Evolutionary conservation across 1,140 invertebrate species (phyloP), one percentile per base, ranked within the genome.

Genomic region (Aphis gossypii): DNA sequence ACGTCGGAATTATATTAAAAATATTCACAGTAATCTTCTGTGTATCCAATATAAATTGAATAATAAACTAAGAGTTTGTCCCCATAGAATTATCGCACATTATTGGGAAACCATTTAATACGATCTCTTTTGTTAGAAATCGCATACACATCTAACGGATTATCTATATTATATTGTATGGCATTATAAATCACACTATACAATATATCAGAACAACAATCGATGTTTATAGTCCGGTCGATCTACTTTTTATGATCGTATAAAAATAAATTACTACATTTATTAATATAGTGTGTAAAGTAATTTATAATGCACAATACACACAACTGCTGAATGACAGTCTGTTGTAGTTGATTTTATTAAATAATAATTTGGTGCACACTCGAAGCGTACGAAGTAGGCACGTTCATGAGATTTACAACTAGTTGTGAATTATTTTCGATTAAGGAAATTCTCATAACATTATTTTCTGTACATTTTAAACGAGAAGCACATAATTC

Each of bases 201-300:
- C 38, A 76, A n/a, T 76, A 38, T 86, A 86, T 41, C 9, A 5
- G 21, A 44, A 48, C 30, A 46, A 86, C 25, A 46, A 86, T 86
- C 30, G 41, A 30, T 86, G 5, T 51, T 18, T 1, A 30, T 86
- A 87, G n/a, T 51, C 25, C 46, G 14, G 44, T 48, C 20, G 30
- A 48, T 25, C 7, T 87, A 87, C 84, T 87, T 87, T 87, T 87
- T n/a, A 87, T 46, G 14, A 48, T n/a, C 48, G 48, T 48, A 87
- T 48, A 30, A 87, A 30, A 46, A 48, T 51, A 87, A 87, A 87
- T 87, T 48, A 48, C 86, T n/a, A n/a, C 46, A 5, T 35, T 18
- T n/a, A 87, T 87, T 87, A 48, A 35, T 46, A 87, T 20, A 21
- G 3, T 2, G 30, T 46, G 60, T n/a, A 20, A n/a, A 87, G 23